These are phyloP conservation scores for Melanostoma mellinum DNA, from an alignment of 2,888 invertebrate species.

Conservation along the genomic window DNA sequence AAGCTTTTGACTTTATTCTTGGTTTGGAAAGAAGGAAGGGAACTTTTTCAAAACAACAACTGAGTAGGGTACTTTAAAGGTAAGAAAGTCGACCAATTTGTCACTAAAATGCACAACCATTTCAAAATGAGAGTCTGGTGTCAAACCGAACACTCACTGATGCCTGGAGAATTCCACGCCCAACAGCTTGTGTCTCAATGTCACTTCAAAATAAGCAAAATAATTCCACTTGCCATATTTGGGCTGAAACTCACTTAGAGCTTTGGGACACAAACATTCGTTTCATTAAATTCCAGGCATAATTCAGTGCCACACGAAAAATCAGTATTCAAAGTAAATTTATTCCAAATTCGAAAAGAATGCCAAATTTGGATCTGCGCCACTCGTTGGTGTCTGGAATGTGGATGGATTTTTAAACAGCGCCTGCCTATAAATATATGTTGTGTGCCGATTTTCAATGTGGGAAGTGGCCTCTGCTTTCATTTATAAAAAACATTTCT, in stretches of 20 bases:
- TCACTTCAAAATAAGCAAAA: background rate
- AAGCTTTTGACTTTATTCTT: too few species aligned
- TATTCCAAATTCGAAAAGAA: constrained; percentile 44
- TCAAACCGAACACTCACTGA: constrained; percentile 7
- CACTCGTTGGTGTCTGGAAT: constrained; percentile 14
- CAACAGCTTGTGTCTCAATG: constrained; percentile 13
- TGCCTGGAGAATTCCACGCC: constrained; percentile 18
- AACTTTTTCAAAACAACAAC: too few species aligned
- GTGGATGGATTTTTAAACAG: constrained; percentile 43
- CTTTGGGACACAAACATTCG: constrained; percentile 14
- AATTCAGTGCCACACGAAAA: background rate
- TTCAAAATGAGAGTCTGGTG: background rate
- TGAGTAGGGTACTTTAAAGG: too few species aligned
- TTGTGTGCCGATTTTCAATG: constrained; percentile 1
- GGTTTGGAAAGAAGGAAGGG: too few species aligned
- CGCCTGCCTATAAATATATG: background rate
- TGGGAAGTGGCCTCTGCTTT: constrained; percentile 32
- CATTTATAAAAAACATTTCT: background rate
- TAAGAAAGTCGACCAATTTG: too few species aligned
- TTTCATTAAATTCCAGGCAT: constrained; percentile 24
- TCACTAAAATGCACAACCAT: background rate
- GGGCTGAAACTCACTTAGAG: constrained; percentile 4
- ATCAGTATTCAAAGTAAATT: constrained; percentile 46
- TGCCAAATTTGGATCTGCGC: constrained; percentile 53
- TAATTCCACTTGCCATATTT: constrained; percentile 16